Base-by-base conservation (phyloP, 30 jellyfish, hydroid and myxozoan genomes). In the Clytia hemisphaerica region DNA sequence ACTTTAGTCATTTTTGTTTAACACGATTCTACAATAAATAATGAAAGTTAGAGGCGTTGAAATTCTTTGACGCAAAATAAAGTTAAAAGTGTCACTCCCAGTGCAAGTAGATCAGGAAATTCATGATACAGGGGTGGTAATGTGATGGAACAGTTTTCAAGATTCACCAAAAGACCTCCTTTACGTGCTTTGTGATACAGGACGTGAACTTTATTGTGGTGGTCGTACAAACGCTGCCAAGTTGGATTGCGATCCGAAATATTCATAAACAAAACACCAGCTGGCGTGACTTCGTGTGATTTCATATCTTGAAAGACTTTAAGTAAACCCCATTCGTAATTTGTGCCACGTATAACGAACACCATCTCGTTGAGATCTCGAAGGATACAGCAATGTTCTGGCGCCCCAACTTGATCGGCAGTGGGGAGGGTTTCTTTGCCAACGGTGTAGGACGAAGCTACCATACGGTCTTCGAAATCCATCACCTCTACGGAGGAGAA, bases 371-470 rank as follows among this genome's bases (percentile, higher is more conserved):
- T 24, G 16, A 21, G 30, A 45, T 45, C 76, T 14, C 72, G 40
- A 4, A 69, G 27, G 9, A 69, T 50, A 30, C 81, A 69, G 60
- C 81, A 69, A 9, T 45, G 47, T 3, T 53, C 75, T 4, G 53
- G 53, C 33, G 46, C 6, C 4, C 36, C 3, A 28, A 69, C 81
- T 45, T 69, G 81, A 0, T n/a, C 49, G 2, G 21, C 44, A 44
- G 24, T 45, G 14, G 81, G 81, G 24, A 69, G 48, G 27, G 76
- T n/a, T 69, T 69, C 81, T 49, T 45, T 69, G 18, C 81, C 81
- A 44, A 69, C 49, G 2, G 81, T 69, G 27, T 44, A n/a, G 0
- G 81, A 45, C 2, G 76, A 45, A 0, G 81, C 81, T 5, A 69
- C 22, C n/a, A 69, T 7, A 22, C 15, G 25, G 3, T 45, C 50